Evolutionary conservation across 2,888 invertebrate species (phyloP), one percentile per base, ranked within the genome.

Genomic region (Pseudococcus viburni): DNA sequence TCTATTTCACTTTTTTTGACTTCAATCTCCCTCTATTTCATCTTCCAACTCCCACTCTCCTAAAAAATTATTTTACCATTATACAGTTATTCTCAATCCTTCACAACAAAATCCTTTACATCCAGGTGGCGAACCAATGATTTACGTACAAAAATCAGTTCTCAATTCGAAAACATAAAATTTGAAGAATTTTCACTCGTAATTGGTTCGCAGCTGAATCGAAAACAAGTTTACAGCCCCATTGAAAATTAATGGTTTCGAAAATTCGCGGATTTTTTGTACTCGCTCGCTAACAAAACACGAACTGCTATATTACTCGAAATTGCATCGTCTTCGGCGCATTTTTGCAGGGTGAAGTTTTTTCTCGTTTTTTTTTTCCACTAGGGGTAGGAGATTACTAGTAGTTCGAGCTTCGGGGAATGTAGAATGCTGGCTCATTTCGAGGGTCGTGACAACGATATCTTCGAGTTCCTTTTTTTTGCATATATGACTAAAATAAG

Each of bases 281-380:
- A n/a, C 11, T 33, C 15, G 73, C 11, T 1, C 12, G 26, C 3
- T 3, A 33, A 33, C 26, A 77, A 17, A 73, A n/a, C 22, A 91
- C 91, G 51, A 90, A 91, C 77, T 91, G 92, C 89, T 91, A 91
- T 22, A 22, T 64, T 64, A 64, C 19, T 64, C 1, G 8, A 64
- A 64, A 64, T 64, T 64, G 22, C 89, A 88, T 89, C 88, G 86
- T 77, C 48, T 33, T 88, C 89, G 88, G 84, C 59, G 86, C 89
- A 39, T 84, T 86, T 77, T n/a, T 17, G 6, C 64, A 64, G 64
- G 64, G 64, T 64, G 64, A 64, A 64, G 64, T 64, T 9, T 64
- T 22, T 64, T 64, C 11, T 22, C 12, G 55, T 12, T 64, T 64
- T 64, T 64, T 64, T 64, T 64, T 19, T 59, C 59, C 7, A 17